Evolutionary conservation across 2,797 vertebrate species (phyloP).

Genomic region (Sebastes nivosus): DNA sequence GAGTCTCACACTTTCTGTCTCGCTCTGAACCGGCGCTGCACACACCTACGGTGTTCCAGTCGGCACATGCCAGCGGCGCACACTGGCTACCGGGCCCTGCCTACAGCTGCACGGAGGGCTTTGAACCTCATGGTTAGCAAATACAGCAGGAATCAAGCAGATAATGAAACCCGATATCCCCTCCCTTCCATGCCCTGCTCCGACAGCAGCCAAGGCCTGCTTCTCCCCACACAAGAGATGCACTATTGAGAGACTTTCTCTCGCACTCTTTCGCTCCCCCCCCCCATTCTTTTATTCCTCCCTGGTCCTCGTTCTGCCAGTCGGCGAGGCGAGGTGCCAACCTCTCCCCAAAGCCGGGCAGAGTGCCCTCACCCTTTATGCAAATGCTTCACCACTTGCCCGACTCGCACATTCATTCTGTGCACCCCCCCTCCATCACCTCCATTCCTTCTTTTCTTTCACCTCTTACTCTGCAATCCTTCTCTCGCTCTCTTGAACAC

Average conservation of each 20-base stretch:
- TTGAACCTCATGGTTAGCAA: constrained; percentile 73
- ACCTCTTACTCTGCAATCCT: constrained; percentile 42
- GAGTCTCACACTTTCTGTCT: constrained; percentile 45
- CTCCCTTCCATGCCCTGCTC: constrained; percentile 57
- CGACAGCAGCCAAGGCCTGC: constrained; percentile 66
- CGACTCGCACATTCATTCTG: constrained; percentile 69
- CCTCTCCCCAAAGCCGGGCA: constrained; percentile 84
- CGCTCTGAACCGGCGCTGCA: constrained; percentile 41
- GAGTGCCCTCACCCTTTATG: constrained; percentile 85
- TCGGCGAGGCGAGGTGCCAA: constrained; percentile 82
- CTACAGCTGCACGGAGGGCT: constrained; percentile 66
- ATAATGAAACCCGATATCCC: constrained; percentile 78
- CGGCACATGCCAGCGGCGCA: constrained; percentile 59
- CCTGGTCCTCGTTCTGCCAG: constrained; percentile 77
- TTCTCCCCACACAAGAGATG: constrained; percentile 78
- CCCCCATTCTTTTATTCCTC: constrained; percentile 81
- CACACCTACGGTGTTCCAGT: constrained; percentile 61
- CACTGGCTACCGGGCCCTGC: constrained; percentile 50
- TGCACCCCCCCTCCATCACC: constrained; percentile 50
- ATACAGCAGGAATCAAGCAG: constrained; percentile 75
- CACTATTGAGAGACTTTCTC: constrained; percentile 81
- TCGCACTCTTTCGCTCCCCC: constrained; percentile 55
- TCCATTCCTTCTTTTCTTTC: constrained; percentile 51
- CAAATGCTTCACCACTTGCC: constrained; percentile 79
- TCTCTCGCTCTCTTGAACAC: constrained; percentile 18